Conservation (phyloP, 92 coral and sea anemone genomes). For the Actinernus sp. region DNA sequence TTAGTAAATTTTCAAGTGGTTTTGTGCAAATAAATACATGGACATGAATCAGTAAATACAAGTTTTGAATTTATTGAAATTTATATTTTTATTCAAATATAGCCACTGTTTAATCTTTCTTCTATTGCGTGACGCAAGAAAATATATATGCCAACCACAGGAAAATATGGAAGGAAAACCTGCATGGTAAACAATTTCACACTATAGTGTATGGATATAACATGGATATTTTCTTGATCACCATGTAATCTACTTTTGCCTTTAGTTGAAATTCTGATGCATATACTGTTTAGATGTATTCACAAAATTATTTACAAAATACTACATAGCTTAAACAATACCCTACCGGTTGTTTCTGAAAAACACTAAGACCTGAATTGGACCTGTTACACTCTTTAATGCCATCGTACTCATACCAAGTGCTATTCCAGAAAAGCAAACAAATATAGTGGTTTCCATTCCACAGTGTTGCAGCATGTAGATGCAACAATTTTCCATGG, state of each 20-base stretch:
- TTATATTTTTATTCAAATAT: too few relatives aligned
- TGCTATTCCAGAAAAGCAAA: not conserved
- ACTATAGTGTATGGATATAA: too few relatives aligned
- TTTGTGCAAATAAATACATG: conserved; percentile 40
- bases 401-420: conserved; percentile 42
- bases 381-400: conserved; percentile 18
- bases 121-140: too few relatives aligned
- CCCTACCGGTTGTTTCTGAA: not conserved
- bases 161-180: too few relatives aligned
- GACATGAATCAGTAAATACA: not conserved
- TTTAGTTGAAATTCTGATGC: too few relatives aligned
- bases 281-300: too few relatives aligned
- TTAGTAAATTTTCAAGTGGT: conserved; percentile 65
- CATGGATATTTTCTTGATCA: too few relatives aligned
- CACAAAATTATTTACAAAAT: not conserved
- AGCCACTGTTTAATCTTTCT: too few relatives aligned
- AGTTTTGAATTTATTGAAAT: too few relatives aligned
- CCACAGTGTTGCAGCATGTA: conserved; percentile 47
- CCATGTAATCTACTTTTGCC: too few relatives aligned
- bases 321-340: not conserved
- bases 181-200: too few relatives aligned
- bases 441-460: conserved; percentile 35
- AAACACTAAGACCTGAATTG: conserved; percentile 9
- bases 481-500: conserved; percentile 20
- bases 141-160: too few relatives aligned